Percentiles rank a stretch among this genome's conserved stretches.
These are phyloP conservation scores for Danio tinwini DNA, from an alignment of 2,797 vertebrate species.

Conservation along the genomic window DNA sequence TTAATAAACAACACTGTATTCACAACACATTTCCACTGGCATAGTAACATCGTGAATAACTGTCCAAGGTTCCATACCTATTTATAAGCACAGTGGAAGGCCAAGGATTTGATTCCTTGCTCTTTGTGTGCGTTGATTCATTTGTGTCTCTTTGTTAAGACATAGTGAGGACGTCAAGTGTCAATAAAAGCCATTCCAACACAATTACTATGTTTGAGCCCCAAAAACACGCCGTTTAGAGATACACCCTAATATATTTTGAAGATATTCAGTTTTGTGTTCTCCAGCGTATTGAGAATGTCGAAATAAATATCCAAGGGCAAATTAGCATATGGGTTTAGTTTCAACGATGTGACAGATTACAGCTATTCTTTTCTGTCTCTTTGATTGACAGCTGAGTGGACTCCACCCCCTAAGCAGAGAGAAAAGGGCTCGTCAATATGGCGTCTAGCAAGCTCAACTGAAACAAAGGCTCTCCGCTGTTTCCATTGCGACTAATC, in stretches of 20 bases:
- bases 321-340: constrained; percentile 6
- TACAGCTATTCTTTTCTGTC: constrained; percentile 28
- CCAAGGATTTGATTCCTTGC: background rate
- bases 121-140: background rate
- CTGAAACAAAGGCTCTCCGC: constrained; percentile 22
- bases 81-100: background rate
- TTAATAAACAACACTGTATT: constrained; percentile 41
- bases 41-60: constrained; percentile 10
- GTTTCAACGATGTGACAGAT: constrained; percentile 7
- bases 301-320: constrained; percentile 2
- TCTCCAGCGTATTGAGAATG: background rate
- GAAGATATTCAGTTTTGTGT: background rate
- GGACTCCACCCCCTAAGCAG: constrained; percentile 18
- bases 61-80: constrained; percentile 2
- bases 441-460: constrained; percentile 18
- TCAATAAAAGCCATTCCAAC: constrained; percentile 21
- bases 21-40: constrained; percentile 23
- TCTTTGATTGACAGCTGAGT: constrained; percentile 38
- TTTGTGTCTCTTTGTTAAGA: constrained; percentile 20
- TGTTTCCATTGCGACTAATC: background rate
- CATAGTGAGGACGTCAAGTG: background rate
- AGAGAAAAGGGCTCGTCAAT: constrained; percentile 22
- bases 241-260: background rate
- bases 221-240: background rate
- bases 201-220: background rate